A percentile compares a stretch with the other conserved stretches of the same genome.
These are phyloP conservation scores for Altica lythri DNA, from an alignment of 2,888 invertebrate species.

Conservation along the genomic window DNA sequence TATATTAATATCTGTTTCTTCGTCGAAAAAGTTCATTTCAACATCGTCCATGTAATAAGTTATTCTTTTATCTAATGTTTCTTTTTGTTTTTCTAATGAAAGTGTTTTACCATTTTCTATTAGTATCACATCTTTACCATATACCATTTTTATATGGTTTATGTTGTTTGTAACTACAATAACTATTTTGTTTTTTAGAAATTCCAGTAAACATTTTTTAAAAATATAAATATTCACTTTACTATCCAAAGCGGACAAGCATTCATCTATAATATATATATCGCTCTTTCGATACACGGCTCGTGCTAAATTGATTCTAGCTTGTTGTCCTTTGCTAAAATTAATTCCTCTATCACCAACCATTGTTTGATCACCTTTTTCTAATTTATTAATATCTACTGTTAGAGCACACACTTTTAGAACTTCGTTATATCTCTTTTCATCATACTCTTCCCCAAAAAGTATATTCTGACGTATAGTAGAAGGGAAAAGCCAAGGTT, in stretches of 20 bases:
- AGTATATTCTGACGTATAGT: conserved; percentile 50
- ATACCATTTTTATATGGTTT: conserved; percentile 41
- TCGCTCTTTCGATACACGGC: conserved; percentile 47
- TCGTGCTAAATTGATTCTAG: conserved; percentile 48
- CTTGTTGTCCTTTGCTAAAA: conserved; percentile 64
- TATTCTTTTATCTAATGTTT: conserved; percentile 39
- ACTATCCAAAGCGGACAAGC: conserved; percentile 45
- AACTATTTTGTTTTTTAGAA: conserved; percentile 46
- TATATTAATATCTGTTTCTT: conserved; percentile 29
- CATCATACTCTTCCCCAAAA: conserved; percentile 51
- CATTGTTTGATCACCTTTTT: conserved; percentile 57
- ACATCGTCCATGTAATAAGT: conserved; percentile 44
- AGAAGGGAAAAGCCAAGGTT: conserved; percentile 50
- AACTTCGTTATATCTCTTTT: conserved; percentile 51
- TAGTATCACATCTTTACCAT: conserved; percentile 40
- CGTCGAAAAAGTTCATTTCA: conserved; percentile 30
- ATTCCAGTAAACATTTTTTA: conserved; percentile 44
- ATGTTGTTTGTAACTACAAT: conserved; percentile 47
- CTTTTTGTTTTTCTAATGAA: conserved; percentile 38
- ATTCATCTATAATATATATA: conserved; percentile 49
- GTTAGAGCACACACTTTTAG: conserved; percentile 57
- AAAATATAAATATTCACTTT: conserved; percentile 44
- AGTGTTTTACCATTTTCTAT: conserved; percentile 41
- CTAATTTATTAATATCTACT: conserved; percentile 58
- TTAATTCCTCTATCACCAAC: conserved; percentile 68